Conservation (phyloP, 2,888 invertebrate species). For the Trisateles emortualis region DNA sequence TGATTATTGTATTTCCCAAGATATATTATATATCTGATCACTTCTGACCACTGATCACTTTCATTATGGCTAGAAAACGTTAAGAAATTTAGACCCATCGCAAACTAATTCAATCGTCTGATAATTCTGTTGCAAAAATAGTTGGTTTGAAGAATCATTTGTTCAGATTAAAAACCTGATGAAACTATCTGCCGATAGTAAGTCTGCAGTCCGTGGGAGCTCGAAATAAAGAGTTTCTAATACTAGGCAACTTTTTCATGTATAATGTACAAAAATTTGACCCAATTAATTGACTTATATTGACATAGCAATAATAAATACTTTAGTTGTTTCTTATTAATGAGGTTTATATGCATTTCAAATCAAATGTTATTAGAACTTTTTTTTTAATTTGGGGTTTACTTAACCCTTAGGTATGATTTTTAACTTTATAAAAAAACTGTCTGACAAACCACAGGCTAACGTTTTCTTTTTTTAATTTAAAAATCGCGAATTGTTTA, state of each 20-base stretch:
- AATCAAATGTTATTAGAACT: constrained; percentile 12
- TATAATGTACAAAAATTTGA: not conserved
- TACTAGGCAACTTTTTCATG: not conserved
- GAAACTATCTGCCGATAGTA: too few species aligned
- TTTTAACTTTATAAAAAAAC: constrained; percentile 23
- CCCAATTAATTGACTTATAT: not conserved
- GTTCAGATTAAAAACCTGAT: too few species aligned
- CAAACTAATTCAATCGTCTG: too few species aligned
- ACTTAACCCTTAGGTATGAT: constrained; percentile 8
- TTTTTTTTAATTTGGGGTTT: constrained; percentile 12
- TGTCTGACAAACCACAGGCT: constrained; percentile 23
- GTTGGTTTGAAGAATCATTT: too few species aligned
- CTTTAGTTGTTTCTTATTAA: not conserved
- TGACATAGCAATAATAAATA: constrained; percentile 1
- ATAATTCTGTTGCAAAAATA: too few species aligned
- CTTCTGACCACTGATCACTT: too few species aligned
- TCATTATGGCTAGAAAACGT: too few species aligned
- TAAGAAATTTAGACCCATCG: too few species aligned
- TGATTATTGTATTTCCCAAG: too few species aligned
- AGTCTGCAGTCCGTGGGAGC: too few species aligned
- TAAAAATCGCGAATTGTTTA: constrained; percentile 43
- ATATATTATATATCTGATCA: too few species aligned
- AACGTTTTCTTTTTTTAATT: constrained; percentile 34
- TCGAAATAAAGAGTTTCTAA: not conserved
- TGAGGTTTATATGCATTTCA: constrained; percentile 25